Evolutionary conservation across 2,113 vertebrate genomes (phyloP), one percentile per base, ranked within the genome.

Genomic region (Arenaria interpres): DNA sequence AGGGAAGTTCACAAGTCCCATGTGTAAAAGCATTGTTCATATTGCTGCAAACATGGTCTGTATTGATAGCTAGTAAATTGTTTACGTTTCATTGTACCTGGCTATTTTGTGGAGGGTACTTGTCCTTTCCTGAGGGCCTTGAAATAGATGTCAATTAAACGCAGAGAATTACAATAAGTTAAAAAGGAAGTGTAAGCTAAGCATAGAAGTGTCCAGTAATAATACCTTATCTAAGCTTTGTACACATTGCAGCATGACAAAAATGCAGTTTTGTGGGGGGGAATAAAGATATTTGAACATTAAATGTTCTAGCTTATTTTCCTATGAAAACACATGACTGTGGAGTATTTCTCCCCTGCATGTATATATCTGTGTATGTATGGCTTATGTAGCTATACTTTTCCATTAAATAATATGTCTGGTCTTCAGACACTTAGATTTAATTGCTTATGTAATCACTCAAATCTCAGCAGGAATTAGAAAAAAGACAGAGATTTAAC

Each of bases 271-370:
- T n/a, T 50, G 32, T 10, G 22, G 48, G 48, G 48, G 9, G 4
- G 5, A 62, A 6, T 30, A 57, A 63, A 71, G 45, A 28, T 73
- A 46, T 60, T 46, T 72, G 7, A 35, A 13, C 11, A 5, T 54
- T 87, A 50, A 72, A 59, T 54, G 2, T 41, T 86, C 20, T 76
- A 37, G 7, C 4, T 69, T 84, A 27, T 69, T 71, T 78, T 88
- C 32, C 33, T 64, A 11, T 45, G 24, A 59, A 83, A 75, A 72
- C 25, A 1, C 1, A 1, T 0, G 1, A 23, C 2, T 21, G 12
- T 56, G 51, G 24, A 2, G 0, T 59, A 59, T 81, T 83, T 82
- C 5, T 81, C 8, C 39, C 10, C 60, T 64, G 3, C 27, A 20
- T 37, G 5, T 56, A 17, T 39, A 3, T 28, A 35, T 33, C 25